Evolutionary conservation across 2,888 invertebrate species (phyloP).

Genomic region (Pterostichus niger): DNA sequence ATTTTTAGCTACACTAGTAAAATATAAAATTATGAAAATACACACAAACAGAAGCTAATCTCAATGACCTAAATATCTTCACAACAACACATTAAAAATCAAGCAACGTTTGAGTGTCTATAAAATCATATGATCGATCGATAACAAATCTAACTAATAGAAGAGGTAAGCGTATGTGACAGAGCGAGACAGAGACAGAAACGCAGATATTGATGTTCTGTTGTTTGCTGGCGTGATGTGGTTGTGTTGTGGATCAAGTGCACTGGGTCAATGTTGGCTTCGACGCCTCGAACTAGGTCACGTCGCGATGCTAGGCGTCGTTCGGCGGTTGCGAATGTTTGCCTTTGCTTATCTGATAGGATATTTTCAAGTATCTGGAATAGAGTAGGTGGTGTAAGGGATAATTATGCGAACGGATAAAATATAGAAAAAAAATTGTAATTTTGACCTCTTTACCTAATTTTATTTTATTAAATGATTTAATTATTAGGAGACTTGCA

Average conservation of each 20-base stretch:
- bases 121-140: constrained; percentile 21
- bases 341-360: not conserved
- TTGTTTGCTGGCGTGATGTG: constrained; percentile 5
- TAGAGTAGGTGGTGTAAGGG: not conserved
- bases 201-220: not conserved
- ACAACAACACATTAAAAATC: not conserved
- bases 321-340: not conserved
- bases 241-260: constrained; percentile 56
- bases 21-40: not conserved
- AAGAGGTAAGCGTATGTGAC: not conserved
- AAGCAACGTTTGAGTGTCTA: not conserved
- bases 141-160: not conserved
- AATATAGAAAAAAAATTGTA: too few relatives aligned
- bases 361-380: not conserved
- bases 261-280: constrained; percentile 51
- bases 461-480: too few relatives aligned
- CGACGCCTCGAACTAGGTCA: not conserved
- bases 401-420: too few relatives aligned
- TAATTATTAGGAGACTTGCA: too few relatives aligned
- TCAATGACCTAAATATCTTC: not conserved
- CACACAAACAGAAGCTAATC: not conserved
- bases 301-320: not conserved
- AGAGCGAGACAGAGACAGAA: not conserved
- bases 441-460: too few relatives aligned
- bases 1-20: too few relatives aligned